phyloP scores from a whole-genome alignment of 2,888 invertebrate species.

The Atethmia centrago region DNA sequence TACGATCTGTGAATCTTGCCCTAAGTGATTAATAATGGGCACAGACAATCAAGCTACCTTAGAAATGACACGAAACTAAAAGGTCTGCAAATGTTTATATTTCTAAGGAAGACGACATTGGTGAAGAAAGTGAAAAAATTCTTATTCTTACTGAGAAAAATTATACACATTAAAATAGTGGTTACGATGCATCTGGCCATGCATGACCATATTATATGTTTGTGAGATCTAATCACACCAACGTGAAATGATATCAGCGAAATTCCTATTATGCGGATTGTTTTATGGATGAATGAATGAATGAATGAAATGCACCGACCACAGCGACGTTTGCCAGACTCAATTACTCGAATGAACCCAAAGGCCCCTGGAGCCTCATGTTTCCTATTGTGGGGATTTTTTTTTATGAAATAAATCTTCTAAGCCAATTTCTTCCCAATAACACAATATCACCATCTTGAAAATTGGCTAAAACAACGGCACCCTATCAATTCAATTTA shows the following conservation, averaged over 20 bases:
- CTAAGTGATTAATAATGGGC: not conserved
- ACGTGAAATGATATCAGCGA: not conserved
- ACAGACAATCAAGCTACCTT: not conserved
- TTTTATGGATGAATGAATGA: no score
- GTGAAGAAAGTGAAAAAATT: not conserved
- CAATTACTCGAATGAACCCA: no score
- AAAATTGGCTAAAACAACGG: conserved; percentile 36
- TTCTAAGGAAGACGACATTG: not conserved
- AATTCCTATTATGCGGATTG: not conserved
- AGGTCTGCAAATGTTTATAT: not conserved
- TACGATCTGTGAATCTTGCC: not conserved
- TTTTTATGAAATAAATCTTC: not conserved
- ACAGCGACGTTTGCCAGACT: no score
- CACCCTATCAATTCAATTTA: conserved; percentile 72
- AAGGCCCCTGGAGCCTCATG: no score
- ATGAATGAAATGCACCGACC: no score
- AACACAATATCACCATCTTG: conserved; percentile 22
- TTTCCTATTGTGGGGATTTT: no score
- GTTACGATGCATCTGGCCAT: not conserved
- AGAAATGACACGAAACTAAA: not conserved
- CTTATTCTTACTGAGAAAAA: no score
- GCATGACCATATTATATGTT: no score
- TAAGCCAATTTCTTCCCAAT: not conserved
- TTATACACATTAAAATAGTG: not conserved
- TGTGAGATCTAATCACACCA: not conserved